These are phyloP conservation scores for Aurelia coerulea DNA, from an alignment of 30 jellyfish, hydroid and myxozoan genomes.

Conservation along the genomic window DNA sequence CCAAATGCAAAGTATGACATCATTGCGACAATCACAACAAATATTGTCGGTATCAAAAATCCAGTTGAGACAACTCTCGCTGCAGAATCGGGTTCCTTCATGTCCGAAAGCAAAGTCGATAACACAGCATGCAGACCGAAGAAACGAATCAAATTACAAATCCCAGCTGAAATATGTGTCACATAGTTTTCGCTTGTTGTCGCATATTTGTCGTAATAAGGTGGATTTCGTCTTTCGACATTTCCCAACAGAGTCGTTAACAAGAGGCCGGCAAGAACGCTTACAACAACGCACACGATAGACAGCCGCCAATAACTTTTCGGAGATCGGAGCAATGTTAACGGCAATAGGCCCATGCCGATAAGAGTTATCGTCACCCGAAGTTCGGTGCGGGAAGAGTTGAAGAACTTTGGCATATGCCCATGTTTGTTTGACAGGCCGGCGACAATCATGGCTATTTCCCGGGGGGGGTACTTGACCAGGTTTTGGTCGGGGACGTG, in stretches of 20 bases:
- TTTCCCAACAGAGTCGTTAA: slow-evolving; percentile 38
- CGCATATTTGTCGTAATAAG: not conserved
- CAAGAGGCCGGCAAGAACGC: slow-evolving; percentile 37
- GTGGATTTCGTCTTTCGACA: not conserved
- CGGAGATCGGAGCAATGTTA: slow-evolving; percentile 38
- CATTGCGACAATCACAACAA: slow-evolving; percentile 37
- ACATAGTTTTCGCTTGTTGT: not conserved
- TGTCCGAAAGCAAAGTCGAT: slow-evolving; percentile 4
- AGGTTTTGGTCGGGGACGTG: too few species aligned
- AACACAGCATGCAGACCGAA: slow-evolving; percentile 39
- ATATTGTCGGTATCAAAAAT: slow-evolving; percentile 42
- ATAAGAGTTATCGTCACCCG: slow-evolving; percentile 3
- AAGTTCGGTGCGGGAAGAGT: not conserved
- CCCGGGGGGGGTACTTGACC: too few species aligned
- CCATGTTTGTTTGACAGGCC: not conserved
- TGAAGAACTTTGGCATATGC: not conserved
- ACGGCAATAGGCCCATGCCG: slow-evolving; percentile 13
- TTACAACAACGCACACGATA: not conserved
- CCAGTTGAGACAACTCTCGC: slow-evolving; percentile 37
- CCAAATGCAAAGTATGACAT: slow-evolving; percentile 44
- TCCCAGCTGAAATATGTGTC: not conserved
- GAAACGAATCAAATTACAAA: slow-evolving; percentile 10
- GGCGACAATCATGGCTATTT: not conserved
- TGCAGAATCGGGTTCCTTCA: slow-evolving; percentile 29
- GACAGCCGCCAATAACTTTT: slow-evolving; percentile 16